Evolutionary conservation across 2,797 vertebrate species (phyloP), one percentile per base, ranked within the genome.

Genomic region (Lepilemur ruficaudatus): DNA sequence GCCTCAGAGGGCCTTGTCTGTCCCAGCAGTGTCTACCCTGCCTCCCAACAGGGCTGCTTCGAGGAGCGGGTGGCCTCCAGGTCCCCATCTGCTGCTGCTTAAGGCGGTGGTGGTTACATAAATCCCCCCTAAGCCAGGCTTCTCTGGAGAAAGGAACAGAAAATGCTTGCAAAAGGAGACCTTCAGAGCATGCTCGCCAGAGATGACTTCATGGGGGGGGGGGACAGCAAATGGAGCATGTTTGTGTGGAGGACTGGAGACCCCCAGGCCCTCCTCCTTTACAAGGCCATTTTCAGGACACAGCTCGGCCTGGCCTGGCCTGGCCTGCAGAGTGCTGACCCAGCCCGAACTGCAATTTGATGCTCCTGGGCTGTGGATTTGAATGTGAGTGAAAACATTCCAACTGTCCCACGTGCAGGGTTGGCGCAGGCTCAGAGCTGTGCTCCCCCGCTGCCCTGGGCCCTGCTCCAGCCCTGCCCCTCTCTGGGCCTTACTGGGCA

Each of bases 371-470:
- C 23, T 23, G 55, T 8, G 59, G 28, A 25, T 67, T 55, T 12
- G 6, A 30, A 4, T 0, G 0, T 46, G 22, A 22, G 67, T 35
- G 7, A 61, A 25, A 38, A 13, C 7, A 32, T 1, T 14, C 18
- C 0, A 17, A 25, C 2, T 25, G 30, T 55, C 17, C 22, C 1
- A 57, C 1, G 55, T 57, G 8, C 55, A 57, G 22, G 55, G 22
- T 8, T 25, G 22, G 55, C 22, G 0, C 55, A 57, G 55, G 22
- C 22, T 57, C 55, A 4, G 55, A 57, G 48, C 48, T 61, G 35
- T 20, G 28, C 30, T 46, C 4, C 69, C 30, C 5, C 0, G 7
- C 10, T 6, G 7, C 52, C 12, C 12, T 38, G 46, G n/a, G 30
- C n/a, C n/a, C 30, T 7, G 0, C 50, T 3, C 3, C 17, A 61